Conservation (phyloP, 2,113 vertebrate species). For the Cervus canadensis region DNA sequence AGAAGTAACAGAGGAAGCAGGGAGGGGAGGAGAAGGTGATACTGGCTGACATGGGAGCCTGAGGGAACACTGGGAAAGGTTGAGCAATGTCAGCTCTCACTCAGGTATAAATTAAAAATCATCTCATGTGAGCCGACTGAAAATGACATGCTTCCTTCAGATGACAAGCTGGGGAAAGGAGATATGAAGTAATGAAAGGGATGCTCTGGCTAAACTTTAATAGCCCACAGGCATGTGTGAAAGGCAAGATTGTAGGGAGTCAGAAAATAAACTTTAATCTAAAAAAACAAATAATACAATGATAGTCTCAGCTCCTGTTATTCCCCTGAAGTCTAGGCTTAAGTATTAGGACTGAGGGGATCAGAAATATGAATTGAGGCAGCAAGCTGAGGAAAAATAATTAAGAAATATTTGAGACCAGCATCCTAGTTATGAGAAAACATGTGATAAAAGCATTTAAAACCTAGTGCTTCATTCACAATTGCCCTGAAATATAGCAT, state of each 20-base stretch:
- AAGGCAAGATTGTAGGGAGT: background rate
- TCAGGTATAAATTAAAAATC: slow-evolving; percentile 4
- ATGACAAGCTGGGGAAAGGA: background rate
- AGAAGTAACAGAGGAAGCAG: background rate
- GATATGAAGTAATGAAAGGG: background rate
- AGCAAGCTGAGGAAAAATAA: background rate
- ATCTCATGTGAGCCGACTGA: background rate
- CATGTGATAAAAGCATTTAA: too few species aligned
- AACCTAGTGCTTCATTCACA: background rate
- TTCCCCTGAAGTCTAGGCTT: background rate
- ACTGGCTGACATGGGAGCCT: background rate
- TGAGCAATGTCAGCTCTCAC: background rate
- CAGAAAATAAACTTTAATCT: slow-evolving; percentile 30
- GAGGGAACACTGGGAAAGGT: background rate
- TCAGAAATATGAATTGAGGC: background rate
- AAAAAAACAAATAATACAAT: background rate
- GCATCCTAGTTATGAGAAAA: background rate
- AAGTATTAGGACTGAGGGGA: background rate
- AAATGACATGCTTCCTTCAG: background rate
- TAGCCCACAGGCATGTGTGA: background rate
- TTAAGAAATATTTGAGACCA: background rate
- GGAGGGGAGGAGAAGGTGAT: background rate
- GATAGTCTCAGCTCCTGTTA: background rate
- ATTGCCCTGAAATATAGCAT: background rate
- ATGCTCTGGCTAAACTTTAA: background rate